Percentiles rank a stretch among this genome's conserved stretches.
Conservation (phyloP, 2,113 vertebrate species). For the Tauraco erythrolophus region DNA sequence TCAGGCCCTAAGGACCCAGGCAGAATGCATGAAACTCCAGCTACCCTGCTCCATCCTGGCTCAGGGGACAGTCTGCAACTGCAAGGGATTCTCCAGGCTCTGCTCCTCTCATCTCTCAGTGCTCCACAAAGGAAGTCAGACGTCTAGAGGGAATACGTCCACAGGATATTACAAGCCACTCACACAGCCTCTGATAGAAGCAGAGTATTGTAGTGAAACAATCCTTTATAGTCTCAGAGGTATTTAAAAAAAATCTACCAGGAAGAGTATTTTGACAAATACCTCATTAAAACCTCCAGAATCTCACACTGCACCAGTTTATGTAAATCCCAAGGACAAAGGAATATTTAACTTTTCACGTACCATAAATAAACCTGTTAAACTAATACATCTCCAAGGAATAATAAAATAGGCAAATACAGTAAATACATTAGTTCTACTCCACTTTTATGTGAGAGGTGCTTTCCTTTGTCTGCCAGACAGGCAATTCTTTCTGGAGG, state of each 20-base stretch:
- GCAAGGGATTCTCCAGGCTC: not conserved
- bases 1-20: not conserved
- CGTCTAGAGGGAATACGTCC: not conserved
- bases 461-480: conserved; percentile 40
- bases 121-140: not conserved
- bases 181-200: not conserved
- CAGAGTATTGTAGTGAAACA: conserved; percentile 45
- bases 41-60: not conserved
- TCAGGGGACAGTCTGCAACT: not conserved
- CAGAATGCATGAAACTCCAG: not conserved
- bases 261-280: conserved; percentile 56
- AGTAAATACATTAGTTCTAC: conserved; percentile 75
- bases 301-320: conserved; percentile 53
- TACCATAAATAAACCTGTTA: conserved; percentile 74
- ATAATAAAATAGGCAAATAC: conserved; percentile 68
- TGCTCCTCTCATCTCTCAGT: not conserved
- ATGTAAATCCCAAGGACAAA: conserved; percentile 72
- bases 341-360: conserved; percentile 68
- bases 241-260: conserved; percentile 25
- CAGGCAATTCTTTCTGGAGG: not conserved
- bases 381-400: conserved; percentile 65
- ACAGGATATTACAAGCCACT: conserved; percentile 39
- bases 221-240: conserved; percentile 44
- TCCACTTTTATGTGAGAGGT: conserved; percentile 67
- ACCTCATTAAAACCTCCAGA: conserved; percentile 43